Base-by-base conservation (phyloP, 2,797 vertebrate species). In the Alectoris magna region DNA sequence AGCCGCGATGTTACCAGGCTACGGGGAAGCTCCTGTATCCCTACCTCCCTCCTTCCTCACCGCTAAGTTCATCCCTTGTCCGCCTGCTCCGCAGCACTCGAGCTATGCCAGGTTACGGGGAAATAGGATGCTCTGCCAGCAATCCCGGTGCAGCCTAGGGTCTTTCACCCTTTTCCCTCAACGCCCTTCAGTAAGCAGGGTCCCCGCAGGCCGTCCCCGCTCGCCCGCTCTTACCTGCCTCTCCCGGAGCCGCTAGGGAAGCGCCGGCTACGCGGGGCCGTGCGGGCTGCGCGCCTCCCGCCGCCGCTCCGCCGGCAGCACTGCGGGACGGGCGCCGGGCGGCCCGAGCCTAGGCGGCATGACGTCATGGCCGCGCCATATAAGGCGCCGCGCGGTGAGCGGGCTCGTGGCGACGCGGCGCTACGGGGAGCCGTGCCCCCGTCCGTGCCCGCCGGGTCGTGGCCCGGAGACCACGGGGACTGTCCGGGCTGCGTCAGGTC, bases 351-450 rank as follows among this genome's bases (percentile, higher is more conserved):
- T 98, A 97, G 97, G 98, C 98, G 97, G 97, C 98, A 98, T 99
- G 98, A 99, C 99, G 99, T 99, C 99, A 99, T 98, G 96, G 98
- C 98, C 98, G 98, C 97, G 88, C 99, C 99, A 98, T 99, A 99
- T 99, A 99, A 98, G 99, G 99, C 97, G 87, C 98, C 98, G 94
- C 92, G 98, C 98, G 97, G 97, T 98, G 97, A 97, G 97, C 97
- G 94, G 97, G 51, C 97, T 97, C 95, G 85, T 97, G 96, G 94
- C 88, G 78, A 93, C 96, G 97, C 26, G 51, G 51, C 51, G 26
- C 53, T 31, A 17, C 5, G 53, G 53, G 53, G 53, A 55, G 29
- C 53, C 53, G 29, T 31, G 53, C 29, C 29, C 17, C 17, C 17
- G 7, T 3, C 53, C 31, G 19, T n/a, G 31, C 55, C 17, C 55